Evolutionary conservation across 2,113 vertebrate species (phyloP).

Genomic region (Crotalus horridus): DNA sequence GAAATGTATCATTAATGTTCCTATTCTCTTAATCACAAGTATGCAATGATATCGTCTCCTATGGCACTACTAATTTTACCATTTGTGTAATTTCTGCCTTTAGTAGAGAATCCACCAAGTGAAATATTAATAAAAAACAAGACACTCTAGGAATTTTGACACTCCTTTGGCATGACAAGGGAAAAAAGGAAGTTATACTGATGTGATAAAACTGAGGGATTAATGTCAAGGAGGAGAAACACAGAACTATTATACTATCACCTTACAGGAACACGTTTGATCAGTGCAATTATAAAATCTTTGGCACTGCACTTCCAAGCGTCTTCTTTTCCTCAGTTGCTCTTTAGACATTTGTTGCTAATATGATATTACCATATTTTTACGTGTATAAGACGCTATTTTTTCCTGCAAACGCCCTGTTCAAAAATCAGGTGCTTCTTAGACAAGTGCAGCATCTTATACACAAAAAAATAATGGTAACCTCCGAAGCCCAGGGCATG

Average conservation of each 20-base stretch:
- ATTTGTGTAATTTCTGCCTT: conserved; percentile 63
- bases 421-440: too few relatives aligned
- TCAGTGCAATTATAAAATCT: conserved; percentile 14
- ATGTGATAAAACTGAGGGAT: neutral
- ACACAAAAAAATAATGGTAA: too few relatives aligned
- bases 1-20: conserved; percentile 60
- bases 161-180: conserved; percentile 31
- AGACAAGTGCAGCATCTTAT: too few relatives aligned
- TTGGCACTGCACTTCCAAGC: neutral
- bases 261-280: neutral
- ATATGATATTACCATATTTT: neutral
- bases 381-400: too few relatives aligned
- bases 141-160: conserved; percentile 35
- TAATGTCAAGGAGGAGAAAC: conserved; percentile 20
- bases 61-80: conserved; percentile 60
- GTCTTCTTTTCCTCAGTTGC: neutral
- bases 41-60: conserved; percentile 61
- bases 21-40: conserved; percentile 62
- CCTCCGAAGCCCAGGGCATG: too few relatives aligned
- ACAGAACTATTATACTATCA: neutral
- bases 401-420: too few relatives aligned
- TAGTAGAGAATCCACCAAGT: conserved; percentile 54
- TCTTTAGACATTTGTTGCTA: neutral
- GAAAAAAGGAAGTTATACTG: neutral
- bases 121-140: conserved; percentile 66